Percentiles rank a stretch among this genome's conserved stretches.
phyloP scores from a whole-genome alignment of 2,113 vertebrate species.

The Nerophis ophidion region DNA sequence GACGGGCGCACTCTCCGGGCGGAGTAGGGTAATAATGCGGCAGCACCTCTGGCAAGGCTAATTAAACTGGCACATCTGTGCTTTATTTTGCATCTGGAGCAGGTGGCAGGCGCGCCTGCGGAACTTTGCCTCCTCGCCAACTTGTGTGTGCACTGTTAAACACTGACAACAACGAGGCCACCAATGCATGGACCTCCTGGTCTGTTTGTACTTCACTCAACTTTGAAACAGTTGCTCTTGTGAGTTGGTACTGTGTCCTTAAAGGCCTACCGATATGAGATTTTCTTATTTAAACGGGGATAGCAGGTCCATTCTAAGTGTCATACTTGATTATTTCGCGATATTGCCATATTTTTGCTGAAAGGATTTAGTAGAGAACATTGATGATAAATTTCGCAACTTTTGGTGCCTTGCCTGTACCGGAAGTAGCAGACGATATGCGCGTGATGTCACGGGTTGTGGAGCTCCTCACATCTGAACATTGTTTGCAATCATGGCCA shows the following conservation, averaged over 20 bases:
- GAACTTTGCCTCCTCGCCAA: conserved; percentile 2
- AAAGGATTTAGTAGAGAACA: too few relatives aligned
- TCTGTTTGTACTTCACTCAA: background rate
- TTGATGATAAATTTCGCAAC: too few relatives aligned
- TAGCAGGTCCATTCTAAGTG: conserved; percentile 14
- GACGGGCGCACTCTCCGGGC: conserved; percentile 37
- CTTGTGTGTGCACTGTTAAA: conserved; percentile 38
- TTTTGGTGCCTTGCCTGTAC: too few relatives aligned
- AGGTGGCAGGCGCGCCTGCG: conserved; percentile 46
- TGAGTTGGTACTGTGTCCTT: background rate
- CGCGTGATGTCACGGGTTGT: too few relatives aligned
- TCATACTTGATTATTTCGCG: background rate
- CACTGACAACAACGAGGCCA: conserved; percentile 32
- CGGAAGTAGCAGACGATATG: too few relatives aligned
- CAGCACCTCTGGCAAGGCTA: conserved; percentile 64
- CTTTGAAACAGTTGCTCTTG: background rate
- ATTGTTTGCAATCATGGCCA: too few relatives aligned
- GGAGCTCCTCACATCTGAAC: too few relatives aligned
- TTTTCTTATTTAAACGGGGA: conserved; percentile 2
- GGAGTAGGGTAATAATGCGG: conserved; percentile 51
- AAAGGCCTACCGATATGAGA: background rate
- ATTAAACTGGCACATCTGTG: conserved; percentile 66
- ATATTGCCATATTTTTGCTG: too few relatives aligned
- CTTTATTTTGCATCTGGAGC: conserved; percentile 58
- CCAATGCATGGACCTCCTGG: background rate